phyloP scores from a whole-genome alignment of 2,113 vertebrate species.

The Cebidichthys violaceus region DNA sequence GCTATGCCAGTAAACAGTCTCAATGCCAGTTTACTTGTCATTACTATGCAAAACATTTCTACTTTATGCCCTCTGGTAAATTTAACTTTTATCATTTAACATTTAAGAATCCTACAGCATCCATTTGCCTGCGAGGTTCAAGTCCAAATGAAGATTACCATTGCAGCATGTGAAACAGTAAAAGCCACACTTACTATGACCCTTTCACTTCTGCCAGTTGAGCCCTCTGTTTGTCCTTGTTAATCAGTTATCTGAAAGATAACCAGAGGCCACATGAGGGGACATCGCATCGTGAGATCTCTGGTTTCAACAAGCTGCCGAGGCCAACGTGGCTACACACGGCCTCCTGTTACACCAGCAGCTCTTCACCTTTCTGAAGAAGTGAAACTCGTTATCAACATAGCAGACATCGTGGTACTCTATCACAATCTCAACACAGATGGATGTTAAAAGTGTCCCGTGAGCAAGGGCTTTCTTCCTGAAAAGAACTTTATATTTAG shows the following conservation, averaged over 20 bases:
- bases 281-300: background rate
- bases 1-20: background rate
- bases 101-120: background rate
- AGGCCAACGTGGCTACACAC: background rate
- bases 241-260: slow-evolving; percentile 21
- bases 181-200: background rate
- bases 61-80: background rate
- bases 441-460: background rate
- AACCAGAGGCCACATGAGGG: background rate
- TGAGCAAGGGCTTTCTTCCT: background rate
- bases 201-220: background rate
- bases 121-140: background rate
- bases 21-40: background rate
- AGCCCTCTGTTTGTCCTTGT: background rate
- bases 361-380: background rate
- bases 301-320: slow-evolving; percentile 18
- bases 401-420: background rate
- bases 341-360: slow-evolving; percentile 19
- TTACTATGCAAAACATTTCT: background rate
- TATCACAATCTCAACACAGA: background rate
- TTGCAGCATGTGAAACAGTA: background rate
- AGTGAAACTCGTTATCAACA: slow-evolving; percentile 7
- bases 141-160: background rate
- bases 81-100: background rate
- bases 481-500: background rate